phyloP scores from a whole-genome alignment of 2,113 vertebrate genomes.

The Monopterus albus region DNA sequence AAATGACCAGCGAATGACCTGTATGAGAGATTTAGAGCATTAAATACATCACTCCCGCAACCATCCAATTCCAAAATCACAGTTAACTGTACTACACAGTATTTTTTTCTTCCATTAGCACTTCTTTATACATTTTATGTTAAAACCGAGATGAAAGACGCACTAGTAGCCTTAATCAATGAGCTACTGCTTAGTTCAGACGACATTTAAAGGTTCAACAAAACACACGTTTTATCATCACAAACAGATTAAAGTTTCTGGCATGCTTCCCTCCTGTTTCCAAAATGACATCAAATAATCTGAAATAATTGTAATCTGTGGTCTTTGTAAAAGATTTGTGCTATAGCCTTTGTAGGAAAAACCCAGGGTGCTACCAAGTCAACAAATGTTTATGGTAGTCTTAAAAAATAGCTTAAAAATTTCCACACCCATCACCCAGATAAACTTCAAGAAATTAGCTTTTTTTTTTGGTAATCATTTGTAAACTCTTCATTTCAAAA shows the following conservation, averaged over 20 bases:
- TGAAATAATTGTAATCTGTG: slow-evolving; percentile 68
- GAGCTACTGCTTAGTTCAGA: slow-evolving; percentile 46
- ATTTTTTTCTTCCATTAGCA: not conserved
- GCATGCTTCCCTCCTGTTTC: slow-evolving; percentile 31
- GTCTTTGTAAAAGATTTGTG: slow-evolving; percentile 79
- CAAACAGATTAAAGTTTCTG: slow-evolving; percentile 36
- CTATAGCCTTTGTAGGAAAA: slow-evolving; percentile 81
- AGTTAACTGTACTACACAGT: not conserved
- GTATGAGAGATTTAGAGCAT: slow-evolving; percentile 4
- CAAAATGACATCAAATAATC: slow-evolving; percentile 81
- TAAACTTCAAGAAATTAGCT: slow-evolving; percentile 80
- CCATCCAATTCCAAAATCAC: not conserved
- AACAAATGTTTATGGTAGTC: slow-evolving; percentile 63
- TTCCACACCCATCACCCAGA: slow-evolving; percentile 69
- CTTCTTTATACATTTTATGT: not conserved
- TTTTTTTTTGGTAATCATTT: slow-evolving; percentile 69
- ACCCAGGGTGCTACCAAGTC: slow-evolving; percentile 69
- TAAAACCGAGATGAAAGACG: slow-evolving; percentile 17
- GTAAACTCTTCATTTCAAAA: slow-evolving; percentile 85
- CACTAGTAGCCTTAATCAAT: slow-evolving; percentile 7
- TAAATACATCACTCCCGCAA: slow-evolving; percentile 1
- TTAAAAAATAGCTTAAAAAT: slow-evolving; percentile 84
- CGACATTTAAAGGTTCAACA: slow-evolving; percentile 41
- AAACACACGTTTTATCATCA: slow-evolving; percentile 45
- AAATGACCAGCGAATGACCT: not conserved